Percentiles rank a stretch among this genome's conserved stretches.
These are phyloP conservation scores for Planococcus citri DNA, from an alignment of 1,140 invertebrate species.

Conservation along the genomic window DNA sequence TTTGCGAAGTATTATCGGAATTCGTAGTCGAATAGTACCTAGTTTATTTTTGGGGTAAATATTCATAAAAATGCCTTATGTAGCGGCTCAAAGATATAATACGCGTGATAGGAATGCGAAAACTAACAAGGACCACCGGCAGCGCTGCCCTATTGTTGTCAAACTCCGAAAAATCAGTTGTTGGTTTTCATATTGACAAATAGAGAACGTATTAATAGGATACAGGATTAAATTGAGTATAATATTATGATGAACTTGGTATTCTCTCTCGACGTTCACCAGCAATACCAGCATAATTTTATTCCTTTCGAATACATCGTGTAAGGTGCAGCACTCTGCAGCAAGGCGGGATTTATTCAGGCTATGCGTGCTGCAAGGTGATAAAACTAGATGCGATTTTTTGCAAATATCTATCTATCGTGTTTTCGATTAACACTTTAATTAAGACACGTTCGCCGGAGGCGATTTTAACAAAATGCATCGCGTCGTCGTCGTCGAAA, in stretches of 20 bases:
- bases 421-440: neutral
- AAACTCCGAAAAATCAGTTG: neutral
- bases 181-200: neutral
- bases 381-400: neutral
- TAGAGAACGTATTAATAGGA: constrained; percentile 16
- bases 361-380: neutral
- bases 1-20: neutral
- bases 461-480: neutral
- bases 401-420: too few species aligned
- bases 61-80: neutral
- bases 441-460: neutral
- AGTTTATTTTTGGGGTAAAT: neutral
- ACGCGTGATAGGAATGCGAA: constrained; percentile 14
- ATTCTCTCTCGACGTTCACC: neutral
- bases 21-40: neutral
- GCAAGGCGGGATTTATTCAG: too few species aligned
- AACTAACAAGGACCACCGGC: constrained; percentile 18
- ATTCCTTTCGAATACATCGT: neutral
- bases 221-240: neutral
- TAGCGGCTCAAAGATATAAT: neutral
- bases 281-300: neutral
- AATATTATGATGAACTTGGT: constrained; percentile 14
- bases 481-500: too few species aligned
- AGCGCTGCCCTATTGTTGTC: neutral
- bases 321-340: too few species aligned